These are phyloP conservation scores for Drosophila phalerata DNA, from an alignment of 2,888 invertebrate genomes.

Conservation along the genomic window DNA sequence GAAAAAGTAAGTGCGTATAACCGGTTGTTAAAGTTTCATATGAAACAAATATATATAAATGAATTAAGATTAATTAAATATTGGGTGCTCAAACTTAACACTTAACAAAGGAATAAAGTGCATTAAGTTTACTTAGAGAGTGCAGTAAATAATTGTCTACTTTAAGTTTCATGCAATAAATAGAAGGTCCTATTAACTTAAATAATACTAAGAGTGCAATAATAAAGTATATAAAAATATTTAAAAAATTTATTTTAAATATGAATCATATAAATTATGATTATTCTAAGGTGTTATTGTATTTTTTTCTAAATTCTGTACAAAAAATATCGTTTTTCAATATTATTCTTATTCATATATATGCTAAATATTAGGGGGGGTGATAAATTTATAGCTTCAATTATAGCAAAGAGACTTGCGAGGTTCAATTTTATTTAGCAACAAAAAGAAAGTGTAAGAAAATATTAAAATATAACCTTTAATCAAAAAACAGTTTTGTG, in stretches of 20 bases:
- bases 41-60: background rate
- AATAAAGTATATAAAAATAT: background rate
- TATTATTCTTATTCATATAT: background rate
- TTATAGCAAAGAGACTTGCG: conserved; percentile 2
- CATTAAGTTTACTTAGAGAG: background rate
- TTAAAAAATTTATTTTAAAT: background rate
- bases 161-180: background rate
- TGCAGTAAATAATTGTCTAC: background rate
- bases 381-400: background rate
- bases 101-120: background rate
- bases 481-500: background rate
- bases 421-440: background rate
- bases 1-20: conserved; percentile 58
- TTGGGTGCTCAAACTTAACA: background rate
- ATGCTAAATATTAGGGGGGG: conserved; percentile 2
- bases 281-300: background rate
- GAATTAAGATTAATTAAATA: background rate
- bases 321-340: background rate
- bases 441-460: background rate
- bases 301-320: background rate
- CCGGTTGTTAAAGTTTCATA: background rate
- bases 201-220: background rate
- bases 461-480: background rate
- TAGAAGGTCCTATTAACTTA: background rate
- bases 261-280: background rate